Conservation (phyloP, 2,888 invertebrate genomes). For the Dryocosmus kuriphilus region DNA sequence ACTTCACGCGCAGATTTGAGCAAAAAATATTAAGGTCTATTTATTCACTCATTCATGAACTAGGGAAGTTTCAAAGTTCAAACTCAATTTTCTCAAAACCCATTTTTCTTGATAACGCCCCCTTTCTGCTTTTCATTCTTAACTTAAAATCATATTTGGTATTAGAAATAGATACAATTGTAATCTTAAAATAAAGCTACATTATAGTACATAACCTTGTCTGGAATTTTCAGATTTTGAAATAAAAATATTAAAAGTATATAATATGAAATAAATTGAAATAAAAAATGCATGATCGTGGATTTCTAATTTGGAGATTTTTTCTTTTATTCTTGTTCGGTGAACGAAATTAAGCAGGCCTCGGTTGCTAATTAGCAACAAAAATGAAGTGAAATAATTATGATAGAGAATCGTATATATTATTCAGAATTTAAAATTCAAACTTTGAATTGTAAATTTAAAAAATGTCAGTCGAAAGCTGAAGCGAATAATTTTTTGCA, state of each 20-base stretch:
- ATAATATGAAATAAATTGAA: too few relatives aligned
- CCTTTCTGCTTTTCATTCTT: not conserved
- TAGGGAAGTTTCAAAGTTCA: not conserved
- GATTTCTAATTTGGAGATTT: too few relatives aligned
- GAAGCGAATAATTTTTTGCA: not conserved
- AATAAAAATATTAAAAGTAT: not conserved
- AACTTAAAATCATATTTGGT: not conserved
- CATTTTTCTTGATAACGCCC: not conserved
- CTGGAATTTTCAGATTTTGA: not conserved
- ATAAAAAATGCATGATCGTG: too few relatives aligned
- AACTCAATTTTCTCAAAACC: not conserved
- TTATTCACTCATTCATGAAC: not conserved
- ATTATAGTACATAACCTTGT: not conserved
- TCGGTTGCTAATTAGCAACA: too few relatives aligned
- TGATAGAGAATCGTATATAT: not conserved
- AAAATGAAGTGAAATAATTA: too few relatives aligned
- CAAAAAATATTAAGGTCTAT: not conserved
- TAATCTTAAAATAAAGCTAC: not conserved
- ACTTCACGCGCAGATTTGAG: not conserved
- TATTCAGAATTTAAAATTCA: not conserved
- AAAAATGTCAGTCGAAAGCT: not conserved
- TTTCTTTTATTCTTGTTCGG: too few relatives aligned
- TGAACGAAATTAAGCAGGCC: too few relatives aligned
- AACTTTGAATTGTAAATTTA: not conserved
- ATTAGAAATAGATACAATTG: not conserved